phyloP scores from a whole-genome alignment of 2,888 invertebrate species.

The Diarsia mendica region DNA sequence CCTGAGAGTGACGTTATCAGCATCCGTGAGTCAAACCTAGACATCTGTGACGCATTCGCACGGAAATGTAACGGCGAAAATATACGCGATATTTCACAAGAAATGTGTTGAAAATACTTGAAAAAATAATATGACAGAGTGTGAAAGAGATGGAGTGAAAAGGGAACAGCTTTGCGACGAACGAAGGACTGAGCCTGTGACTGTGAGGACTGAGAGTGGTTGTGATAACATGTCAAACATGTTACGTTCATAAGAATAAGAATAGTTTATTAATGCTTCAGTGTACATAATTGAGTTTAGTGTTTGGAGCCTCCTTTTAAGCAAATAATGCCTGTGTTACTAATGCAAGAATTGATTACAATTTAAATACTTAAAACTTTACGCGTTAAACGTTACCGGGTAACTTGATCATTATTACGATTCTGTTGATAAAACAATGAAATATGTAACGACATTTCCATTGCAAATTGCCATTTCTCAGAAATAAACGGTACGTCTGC shows the following conservation, averaged over 20 bases:
- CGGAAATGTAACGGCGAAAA: slow-evolving; percentile 48
- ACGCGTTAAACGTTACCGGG: too few relatives aligned
- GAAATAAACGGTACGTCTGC: slow-evolving; percentile 18
- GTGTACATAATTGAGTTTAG: too few relatives aligned
- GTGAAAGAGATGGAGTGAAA: slow-evolving; percentile 29
- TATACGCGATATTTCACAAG: slow-evolving; percentile 45
- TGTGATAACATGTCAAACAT: slow-evolving; percentile 11
- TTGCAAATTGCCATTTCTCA: slow-evolving; percentile 31
- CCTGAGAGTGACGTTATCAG: slow-evolving; percentile 61
- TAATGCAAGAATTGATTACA: too few relatives aligned
- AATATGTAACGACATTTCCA: slow-evolving; percentile 16
- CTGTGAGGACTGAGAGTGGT: background rate
- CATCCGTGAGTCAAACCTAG: slow-evolving; percentile 56
- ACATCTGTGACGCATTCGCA: slow-evolving; percentile 32
- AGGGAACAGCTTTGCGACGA: slow-evolving; percentile 20
- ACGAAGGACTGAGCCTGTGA: background rate
- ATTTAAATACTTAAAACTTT: too few relatives aligned
- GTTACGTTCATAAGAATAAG: too few relatives aligned
- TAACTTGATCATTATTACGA: slow-evolving; percentile 16
- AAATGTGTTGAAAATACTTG: slow-evolving; percentile 47
- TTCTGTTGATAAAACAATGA: slow-evolving; percentile 28
- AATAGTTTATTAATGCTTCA: too few relatives aligned
- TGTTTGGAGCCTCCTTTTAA: too few relatives aligned
- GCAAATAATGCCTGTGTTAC: too few relatives aligned
- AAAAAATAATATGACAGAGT: too few relatives aligned